Evolutionary conservation across 2,888 invertebrate species (phyloP).

Genomic region (Drosophila nr. fundita): DNA sequence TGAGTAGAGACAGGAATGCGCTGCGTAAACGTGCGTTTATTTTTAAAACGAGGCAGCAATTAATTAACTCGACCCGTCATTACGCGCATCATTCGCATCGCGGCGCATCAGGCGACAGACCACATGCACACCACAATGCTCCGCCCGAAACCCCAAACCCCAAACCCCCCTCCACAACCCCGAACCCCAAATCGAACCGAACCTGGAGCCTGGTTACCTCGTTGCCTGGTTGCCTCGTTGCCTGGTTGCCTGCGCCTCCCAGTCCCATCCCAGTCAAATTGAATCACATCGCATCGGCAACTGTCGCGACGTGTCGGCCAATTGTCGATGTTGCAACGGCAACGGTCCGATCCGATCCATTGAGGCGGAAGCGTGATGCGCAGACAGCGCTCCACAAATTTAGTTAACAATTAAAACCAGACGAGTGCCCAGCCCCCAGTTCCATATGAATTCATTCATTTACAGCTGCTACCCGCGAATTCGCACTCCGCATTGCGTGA

Average conservation of each 20-base stretch:
- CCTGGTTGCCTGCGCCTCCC: too few relatives aligned
- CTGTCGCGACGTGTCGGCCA: constrained; percentile 58
- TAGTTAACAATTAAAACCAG: constrained; percentile 49
- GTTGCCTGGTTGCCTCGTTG: background rate
- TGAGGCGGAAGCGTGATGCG: constrained; percentile 66
- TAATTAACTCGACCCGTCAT: constrained; percentile 80
- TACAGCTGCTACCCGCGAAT: constrained; percentile 49
- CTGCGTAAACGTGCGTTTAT: constrained; percentile 74
- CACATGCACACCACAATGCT: constrained; percentile 64
- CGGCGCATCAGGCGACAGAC: constrained; percentile 75
- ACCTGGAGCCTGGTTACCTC: too few relatives aligned
- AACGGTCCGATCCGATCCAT: constrained; percentile 38
- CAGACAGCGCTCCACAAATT: constrained; percentile 57
- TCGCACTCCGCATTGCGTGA: constrained; percentile 59
- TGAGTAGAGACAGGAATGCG: constrained; percentile 71
- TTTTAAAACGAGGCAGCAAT: constrained; percentile 79
- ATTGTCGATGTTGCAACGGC: constrained; percentile 53
- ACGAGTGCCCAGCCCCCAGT: constrained; percentile 48
- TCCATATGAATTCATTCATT: constrained; percentile 74
- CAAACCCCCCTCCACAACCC: background rate
- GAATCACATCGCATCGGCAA: constrained; percentile 12
- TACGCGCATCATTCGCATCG: constrained; percentile 79
- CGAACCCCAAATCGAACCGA: background rate
- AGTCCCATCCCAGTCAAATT: constrained; percentile 7
- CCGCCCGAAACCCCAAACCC: constrained; percentile 10